Conservation (phyloP, 2,113 vertebrate genomes). For the Pluvialis apricaria region DNA sequence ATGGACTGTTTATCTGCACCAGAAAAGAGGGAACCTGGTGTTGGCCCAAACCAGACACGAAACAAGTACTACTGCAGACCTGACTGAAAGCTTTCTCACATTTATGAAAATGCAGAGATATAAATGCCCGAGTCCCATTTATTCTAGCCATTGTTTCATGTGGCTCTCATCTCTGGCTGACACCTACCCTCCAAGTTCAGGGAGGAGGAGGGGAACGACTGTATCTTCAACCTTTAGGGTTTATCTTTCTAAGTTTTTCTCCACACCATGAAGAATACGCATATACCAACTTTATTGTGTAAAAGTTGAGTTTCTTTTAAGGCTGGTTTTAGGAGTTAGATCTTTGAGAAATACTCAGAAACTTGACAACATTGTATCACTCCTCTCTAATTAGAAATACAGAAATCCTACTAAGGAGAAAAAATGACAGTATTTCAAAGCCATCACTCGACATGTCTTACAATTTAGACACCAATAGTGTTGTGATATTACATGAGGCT, state of each 20-base stretch:
- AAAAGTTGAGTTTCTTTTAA: not conserved
- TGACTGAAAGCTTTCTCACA: not conserved
- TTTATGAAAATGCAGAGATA: not conserved
- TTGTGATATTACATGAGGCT: not conserved
- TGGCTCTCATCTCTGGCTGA: not conserved
- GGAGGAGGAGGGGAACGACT: too few species aligned
- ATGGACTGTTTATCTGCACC: not conserved
- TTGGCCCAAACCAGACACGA: not conserved
- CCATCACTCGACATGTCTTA: not conserved
- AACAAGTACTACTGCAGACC: not conserved
- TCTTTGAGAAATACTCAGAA: not conserved
- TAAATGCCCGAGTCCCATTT: not conserved
- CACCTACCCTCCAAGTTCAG: not conserved
- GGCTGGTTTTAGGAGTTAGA: not conserved
- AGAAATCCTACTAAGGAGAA: not conserved
- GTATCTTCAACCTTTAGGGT: not conserved
- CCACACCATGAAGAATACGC: not conserved
- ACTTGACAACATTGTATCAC: not conserved
- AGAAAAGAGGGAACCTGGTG: not conserved
- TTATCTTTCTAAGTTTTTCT: not conserved
- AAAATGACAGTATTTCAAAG: not conserved
- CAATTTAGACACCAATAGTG: not conserved
- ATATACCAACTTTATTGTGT: not conserved
- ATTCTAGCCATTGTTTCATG: not conserved
- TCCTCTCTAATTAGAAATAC: not conserved